Conservation (phyloP, 2,797 vertebrate species). For the Diplodus puntazzo region DNA sequence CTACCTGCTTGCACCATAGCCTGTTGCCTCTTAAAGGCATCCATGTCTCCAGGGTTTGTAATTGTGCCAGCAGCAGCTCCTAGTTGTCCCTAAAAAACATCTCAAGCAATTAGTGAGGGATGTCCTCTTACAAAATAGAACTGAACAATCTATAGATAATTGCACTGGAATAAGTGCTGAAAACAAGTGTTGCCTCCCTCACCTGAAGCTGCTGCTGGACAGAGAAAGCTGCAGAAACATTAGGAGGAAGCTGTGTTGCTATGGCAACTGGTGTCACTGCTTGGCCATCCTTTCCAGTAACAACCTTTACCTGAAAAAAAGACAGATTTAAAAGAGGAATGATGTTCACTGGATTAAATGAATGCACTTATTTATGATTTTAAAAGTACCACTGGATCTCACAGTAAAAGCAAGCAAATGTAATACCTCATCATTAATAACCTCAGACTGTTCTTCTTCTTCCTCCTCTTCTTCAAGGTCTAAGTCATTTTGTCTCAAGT, state of each 20-base stretch:
- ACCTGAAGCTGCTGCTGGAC: constrained; percentile 94
- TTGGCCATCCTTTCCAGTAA: constrained; percentile 97
- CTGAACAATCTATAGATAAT: constrained; percentile 1
- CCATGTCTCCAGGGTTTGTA: constrained; percentile 91
- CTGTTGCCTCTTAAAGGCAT: constrained; percentile 97
- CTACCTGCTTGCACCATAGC: constrained; percentile 94
- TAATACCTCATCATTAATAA: constrained; percentile 99
- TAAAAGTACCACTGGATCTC: neutral
- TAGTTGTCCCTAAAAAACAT: constrained; percentile 88
- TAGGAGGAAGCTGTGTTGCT: constrained; percentile 97
- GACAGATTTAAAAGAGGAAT: constrained; percentile 24
- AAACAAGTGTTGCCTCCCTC: constrained; percentile 46
- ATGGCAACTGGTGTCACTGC: constrained; percentile 97
- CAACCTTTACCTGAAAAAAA: constrained; percentile 92
- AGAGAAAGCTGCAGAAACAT: constrained; percentile 97
- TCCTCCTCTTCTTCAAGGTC: constrained; percentile 98
- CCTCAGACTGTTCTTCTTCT: constrained; percentile 97
- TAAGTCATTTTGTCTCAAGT: constrained; percentile 95
- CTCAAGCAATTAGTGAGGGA: constrained; percentile 58
- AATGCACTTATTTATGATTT: neutral
- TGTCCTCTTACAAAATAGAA: neutral
- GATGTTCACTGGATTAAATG: neutral
- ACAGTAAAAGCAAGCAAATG: constrained; percentile 5
- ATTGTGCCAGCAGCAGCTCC: constrained; percentile 86
- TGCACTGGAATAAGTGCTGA: neutral